phyloP scores from a whole-genome alignment of 2,888 invertebrate species.

The Argyresthia goedartella region DNA sequence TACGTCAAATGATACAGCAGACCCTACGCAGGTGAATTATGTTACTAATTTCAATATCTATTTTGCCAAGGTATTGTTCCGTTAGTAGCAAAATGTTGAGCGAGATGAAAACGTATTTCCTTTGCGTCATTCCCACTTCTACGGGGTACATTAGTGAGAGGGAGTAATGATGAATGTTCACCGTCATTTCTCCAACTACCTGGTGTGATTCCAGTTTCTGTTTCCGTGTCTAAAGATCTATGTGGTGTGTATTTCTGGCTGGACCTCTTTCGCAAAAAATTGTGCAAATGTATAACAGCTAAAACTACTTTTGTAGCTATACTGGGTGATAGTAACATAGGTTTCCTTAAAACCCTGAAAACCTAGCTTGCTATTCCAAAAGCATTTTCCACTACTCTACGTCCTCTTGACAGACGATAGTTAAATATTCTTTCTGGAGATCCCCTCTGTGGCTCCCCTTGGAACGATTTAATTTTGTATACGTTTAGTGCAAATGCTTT shows the following conservation, averaged over 20 bases:
- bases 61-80: slow-evolving; percentile 18
- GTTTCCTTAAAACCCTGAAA: slow-evolving; percentile 9
- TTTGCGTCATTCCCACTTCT: slow-evolving; percentile 13
- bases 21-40: background rate
- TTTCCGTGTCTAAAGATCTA: slow-evolving; percentile 16
- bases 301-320: slow-evolving; percentile 16
- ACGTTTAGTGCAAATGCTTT: slow-evolving; percentile 16
- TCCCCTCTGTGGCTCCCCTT: slow-evolving; percentile 14
- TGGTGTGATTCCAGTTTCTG: slow-evolving; percentile 13
- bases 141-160: slow-evolving; percentile 8
- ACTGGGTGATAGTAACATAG: slow-evolving; percentile 17
- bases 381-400: slow-evolving; percentile 22
- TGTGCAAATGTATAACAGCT: slow-evolving; percentile 16
- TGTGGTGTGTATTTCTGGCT: slow-evolving; percentile 10
- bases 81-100: slow-evolving; percentile 16
- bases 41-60: slow-evolving; percentile 10
- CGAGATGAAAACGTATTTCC: slow-evolving; percentile 16
- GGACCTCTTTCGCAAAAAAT: slow-evolving; percentile 16
- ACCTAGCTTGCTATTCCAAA: slow-evolving; percentile 14
- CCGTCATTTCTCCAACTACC: slow-evolving; percentile 17
- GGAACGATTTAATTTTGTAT: slow-evolving; percentile 18
- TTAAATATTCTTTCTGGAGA: slow-evolving; percentile 20
- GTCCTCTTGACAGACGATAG: slow-evolving; percentile 18
- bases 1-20: background rate
- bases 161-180: background rate